Base-by-base conservation (phyloP, 2,888 invertebrate species). In the Terebella lapidaria region DNA sequence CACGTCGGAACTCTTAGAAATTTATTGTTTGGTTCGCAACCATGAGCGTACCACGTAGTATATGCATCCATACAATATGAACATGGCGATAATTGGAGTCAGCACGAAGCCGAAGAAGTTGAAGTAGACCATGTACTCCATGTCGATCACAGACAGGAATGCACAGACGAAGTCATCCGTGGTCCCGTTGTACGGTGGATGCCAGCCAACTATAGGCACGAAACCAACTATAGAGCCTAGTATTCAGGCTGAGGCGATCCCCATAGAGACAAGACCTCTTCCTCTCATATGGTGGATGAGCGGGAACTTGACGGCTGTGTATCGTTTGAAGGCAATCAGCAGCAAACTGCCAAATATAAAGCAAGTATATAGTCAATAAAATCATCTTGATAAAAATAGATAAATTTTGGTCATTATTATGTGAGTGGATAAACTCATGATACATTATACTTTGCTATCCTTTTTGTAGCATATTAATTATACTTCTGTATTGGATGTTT, bases 41-140 rank as follows among this genome's bases (percentile, higher is more conserved):
- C n/a, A n/a, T n/a, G 49, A 5, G 49, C 49, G 49, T 5, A 49
- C 24, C 15, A 49, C 49, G 18, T 22, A 20, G 57, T 72, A 76
- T 27, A 78, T 77, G 65, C 76, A 76, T 3, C 67, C 59, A 58
- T 78, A 77, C n/a, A 77, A 69, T 18, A 67, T 58, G 25, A 74
- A 67, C 63, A 77, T 75, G 52, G 76, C 63, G 3, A 74, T 54
- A 29, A 78, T 64, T 1, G 77, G 75, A 22, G 69, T 56, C 2
- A 77, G 58, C 22, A 74, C 71, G 60, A 72, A 74, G 20, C 73
- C 74, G 58, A 77, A 76, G 63, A 77, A 78, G 64, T 74, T 74
- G 59, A 76, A 75, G 66, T 74, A 77, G 26, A 78, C 77, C 71
- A 77, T 74, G 66, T 76, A 78, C n/a, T 70, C 62, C 71, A 77